A percentile compares a stretch with the other conserved stretches of the same genome.
These are phyloP conservation scores for Shargacucullia verbasci DNA, from an alignment of 2,888 invertebrate species.

Conservation along the genomic window DNA sequence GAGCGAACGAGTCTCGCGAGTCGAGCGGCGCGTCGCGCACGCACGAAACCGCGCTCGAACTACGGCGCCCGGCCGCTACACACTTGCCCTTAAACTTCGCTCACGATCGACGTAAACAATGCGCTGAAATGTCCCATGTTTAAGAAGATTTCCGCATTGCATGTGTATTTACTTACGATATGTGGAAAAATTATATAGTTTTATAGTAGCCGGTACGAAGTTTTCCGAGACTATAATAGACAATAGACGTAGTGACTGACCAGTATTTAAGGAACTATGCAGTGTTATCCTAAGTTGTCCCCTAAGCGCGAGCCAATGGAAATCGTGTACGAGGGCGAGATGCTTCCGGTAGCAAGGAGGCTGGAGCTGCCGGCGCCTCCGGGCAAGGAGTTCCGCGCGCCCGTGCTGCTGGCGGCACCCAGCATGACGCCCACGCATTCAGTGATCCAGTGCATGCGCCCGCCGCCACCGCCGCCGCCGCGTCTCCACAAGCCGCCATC, in stretches of 20 bases:
- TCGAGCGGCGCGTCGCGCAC: slow-evolving; percentile 82
- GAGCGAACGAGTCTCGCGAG: slow-evolving; percentile 87
- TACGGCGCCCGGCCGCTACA: slow-evolving; percentile 63
- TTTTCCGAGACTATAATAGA: slow-evolving; percentile 53
- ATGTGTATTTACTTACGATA: slow-evolving; percentile 62
- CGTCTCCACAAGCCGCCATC: slow-evolving; percentile 87
- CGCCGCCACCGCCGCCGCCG: slow-evolving; percentile 83
- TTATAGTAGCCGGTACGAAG: slow-evolving; percentile 48
- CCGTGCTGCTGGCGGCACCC: slow-evolving; percentile 79
- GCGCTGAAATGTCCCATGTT: slow-evolving; percentile 68
- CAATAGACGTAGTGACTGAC: slow-evolving; percentile 61
- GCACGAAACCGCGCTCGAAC: slow-evolving; percentile 74
- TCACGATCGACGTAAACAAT: slow-evolving; percentile 68
- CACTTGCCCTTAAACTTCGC: slow-evolving; percentile 70
- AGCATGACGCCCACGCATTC: slow-evolving; percentile 76
- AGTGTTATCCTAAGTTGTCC: slow-evolving; percentile 84
- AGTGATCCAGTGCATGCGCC: slow-evolving; percentile 87
- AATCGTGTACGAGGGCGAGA: slow-evolving; percentile 76
- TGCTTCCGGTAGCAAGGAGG: slow-evolving; percentile 75
- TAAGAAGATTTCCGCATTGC: slow-evolving; percentile 69
- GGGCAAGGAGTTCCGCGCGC: slow-evolving; percentile 85
- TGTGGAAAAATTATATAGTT: slow-evolving; percentile 62
- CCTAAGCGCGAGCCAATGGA: slow-evolving; percentile 83
- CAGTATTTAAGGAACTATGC: slow-evolving; percentile 77
- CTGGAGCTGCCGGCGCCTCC: slow-evolving; percentile 85